Evolutionary conservation across 2,888 invertebrate genomes (phyloP), one percentile per base, ranked within the genome.

Genomic region (Epiblema foenella): DNA sequence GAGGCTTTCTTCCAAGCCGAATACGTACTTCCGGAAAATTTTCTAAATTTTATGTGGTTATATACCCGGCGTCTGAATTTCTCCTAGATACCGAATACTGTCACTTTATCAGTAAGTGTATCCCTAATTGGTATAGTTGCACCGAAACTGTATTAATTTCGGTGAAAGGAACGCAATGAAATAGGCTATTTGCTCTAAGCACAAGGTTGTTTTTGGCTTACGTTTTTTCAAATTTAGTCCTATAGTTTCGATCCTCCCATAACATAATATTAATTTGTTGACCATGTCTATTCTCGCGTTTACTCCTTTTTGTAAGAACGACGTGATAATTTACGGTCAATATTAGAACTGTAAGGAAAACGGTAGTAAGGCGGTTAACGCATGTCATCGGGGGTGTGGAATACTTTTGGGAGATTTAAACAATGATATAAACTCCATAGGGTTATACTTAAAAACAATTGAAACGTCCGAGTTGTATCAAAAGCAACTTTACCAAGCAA

Each of bases 1-100:
- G 51, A 63, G 52, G 39, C 63, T 64, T 54, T 52, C 18, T 20
- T 18, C 9, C 39, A 54, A 54, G 64, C 39, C 20, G 20, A 64
- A 39, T 52, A 42, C 18, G n/a, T 18, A 46, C n/a, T 46, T 46
- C 15, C 59, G 9, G 12, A 10, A 8, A 9, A 17, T 5, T 7
- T 29, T 8, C 2, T 24, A 54, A 54, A 15, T 7, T 15, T 2
- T 42, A 12, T 11, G 15, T 1, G 15, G 42, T 3, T 12, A 1
- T 12, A 15, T 24, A 24, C 11, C 52, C 24, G 29, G 24, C 54
- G 15, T 54, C 7, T 29, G 20, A 46, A 46, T 33, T 33, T n/a
- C n/a, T 8, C n/a, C 12, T 39, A 39, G n/a, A 12, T 46, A 7
- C 15, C 46, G 8, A 46, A 46, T 33, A 33, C 33, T 33, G 33